Percentiles rank a stretch among this genome's conserved stretches.
Conservation (phyloP, 1,140 invertebrate genomes). For the Drosophila tropicalis region DNA sequence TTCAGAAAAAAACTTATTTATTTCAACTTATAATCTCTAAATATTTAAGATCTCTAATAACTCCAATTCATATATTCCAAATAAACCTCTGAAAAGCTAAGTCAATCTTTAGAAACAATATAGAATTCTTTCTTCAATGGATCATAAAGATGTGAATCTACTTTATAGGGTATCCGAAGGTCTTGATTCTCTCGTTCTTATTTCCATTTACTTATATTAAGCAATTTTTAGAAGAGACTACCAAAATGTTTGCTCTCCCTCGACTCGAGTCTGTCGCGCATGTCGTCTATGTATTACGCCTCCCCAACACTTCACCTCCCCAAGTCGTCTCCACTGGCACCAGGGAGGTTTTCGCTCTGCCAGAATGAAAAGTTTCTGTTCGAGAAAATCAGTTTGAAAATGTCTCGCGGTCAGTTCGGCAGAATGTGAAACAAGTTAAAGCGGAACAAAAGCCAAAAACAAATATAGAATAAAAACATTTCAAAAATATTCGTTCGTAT, state of each 20-base stretch:
- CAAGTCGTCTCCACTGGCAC: neutral
- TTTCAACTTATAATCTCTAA: too few species aligned
- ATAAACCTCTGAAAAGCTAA: too few species aligned
- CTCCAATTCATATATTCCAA: too few species aligned
- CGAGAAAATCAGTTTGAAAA: conserved; percentile 72
- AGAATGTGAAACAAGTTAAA: conserved; percentile 9
- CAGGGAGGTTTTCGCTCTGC: conserved; percentile 25
- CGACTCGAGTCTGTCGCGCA: conserved; percentile 62
- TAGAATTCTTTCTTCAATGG: too few species aligned
- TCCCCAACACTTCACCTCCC: conserved; percentile 10
- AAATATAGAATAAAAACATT: conserved; percentile 1
- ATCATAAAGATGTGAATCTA: too few species aligned
- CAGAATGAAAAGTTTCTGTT: conserved; percentile 30
- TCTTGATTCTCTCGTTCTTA: conserved; percentile 52
- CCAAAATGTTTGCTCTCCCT: conserved; percentile 60
- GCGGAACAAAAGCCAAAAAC: neutral
- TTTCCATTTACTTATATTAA: conserved; percentile 56
- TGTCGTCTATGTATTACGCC: conserved; percentile 26
- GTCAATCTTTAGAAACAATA: too few species aligned
- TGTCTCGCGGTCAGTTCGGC: conserved; percentile 75
- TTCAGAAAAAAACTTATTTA: too few species aligned
- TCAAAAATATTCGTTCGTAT: neutral
- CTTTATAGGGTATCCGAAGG: neutral
- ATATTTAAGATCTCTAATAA: too few species aligned
- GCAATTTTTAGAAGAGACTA: conserved; percentile 63